These are phyloP conservation scores for Odontomyia ornata DNA, from an alignment of 2,888 invertebrate genomes.

Conservation along the genomic window DNA sequence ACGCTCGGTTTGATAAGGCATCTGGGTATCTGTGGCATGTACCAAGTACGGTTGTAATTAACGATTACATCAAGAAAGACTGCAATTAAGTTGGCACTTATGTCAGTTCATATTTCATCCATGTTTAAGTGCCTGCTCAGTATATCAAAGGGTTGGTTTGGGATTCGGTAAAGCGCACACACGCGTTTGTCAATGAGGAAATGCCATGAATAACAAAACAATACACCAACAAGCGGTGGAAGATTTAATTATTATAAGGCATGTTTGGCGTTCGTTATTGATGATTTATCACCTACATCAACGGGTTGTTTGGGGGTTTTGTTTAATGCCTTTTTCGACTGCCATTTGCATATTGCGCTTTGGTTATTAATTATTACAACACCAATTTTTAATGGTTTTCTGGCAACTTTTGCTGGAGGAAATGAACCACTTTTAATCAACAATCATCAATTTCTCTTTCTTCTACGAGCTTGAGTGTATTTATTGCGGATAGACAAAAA, in stretches of 20 bases:
- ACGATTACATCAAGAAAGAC: constrained; percentile 6
- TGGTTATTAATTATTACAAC: background rate
- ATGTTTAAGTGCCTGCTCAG: background rate
- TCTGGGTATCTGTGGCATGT: background rate
- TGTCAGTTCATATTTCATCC: constrained; percentile 32
- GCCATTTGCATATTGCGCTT: background rate
- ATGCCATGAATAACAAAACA: too few relatives aligned
- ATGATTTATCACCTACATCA: constrained; percentile 14
- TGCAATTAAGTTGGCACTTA: constrained; percentile 35
- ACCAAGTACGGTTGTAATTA: background rate
- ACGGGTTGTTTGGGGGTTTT: background rate
- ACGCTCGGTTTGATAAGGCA: constrained; percentile 1
- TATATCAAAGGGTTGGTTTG: background rate
- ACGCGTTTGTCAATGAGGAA: too few relatives aligned
- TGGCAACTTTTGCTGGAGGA: constrained; percentile 2
- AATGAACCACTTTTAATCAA: background rate
- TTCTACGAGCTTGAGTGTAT: background rate
- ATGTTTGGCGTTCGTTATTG: constrained; percentile 14
- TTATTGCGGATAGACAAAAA: constrained; percentile 7
- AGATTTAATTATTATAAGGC: background rate
- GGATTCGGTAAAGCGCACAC: too few relatives aligned
- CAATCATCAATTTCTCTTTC: background rate
- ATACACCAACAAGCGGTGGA: too few relatives aligned
- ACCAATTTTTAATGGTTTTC: background rate
- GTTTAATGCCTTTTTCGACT: too few relatives aligned